Evolutionary conservation across 2,888 invertebrate species (phyloP), one percentile per base, ranked within the genome.

Genomic region (Erebia ligea): DNA sequence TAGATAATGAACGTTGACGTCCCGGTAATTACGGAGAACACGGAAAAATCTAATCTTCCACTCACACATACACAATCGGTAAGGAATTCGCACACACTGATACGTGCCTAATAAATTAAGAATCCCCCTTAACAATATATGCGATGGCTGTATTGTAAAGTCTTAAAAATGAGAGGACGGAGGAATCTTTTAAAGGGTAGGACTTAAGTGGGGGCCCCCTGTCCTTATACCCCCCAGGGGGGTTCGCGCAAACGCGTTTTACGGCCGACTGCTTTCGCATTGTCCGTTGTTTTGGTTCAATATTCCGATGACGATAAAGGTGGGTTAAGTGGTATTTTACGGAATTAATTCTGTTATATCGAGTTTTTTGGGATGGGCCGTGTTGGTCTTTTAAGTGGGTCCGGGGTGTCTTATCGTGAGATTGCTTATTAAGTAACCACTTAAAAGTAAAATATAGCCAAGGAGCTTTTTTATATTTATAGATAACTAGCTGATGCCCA

Each of bases 101-200:
- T 72, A 75, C 72, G 74, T 77, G 79, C 84, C 85, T 87, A 86
- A 87, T 85, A 88, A 90, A 90, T 91, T 89, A 90, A 87, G 86
- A 79, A 83, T 81, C 84, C 85, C 86, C 85, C 82, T 78, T 34
- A 34, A 80, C 78, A 80, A 85, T 84, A 81, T 83, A 85, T 84
- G 86, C 84, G 86, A 83, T 91, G 88, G 85, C 85, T 87, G 83
- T 90, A 92, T 91, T 92, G 91, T 91, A 90, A 91, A 92, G 91
- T 92, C 93, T 93, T 92, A 93, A 93, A 93, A 92, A 93, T 92
- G 90, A 91, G 89, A 91, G 90, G 90, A 90, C 91, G 89, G 85
- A 80, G 89, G 89, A 92, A 92, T 92, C 92, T 92, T 92, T 92
- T 88, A 92, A 91, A 92, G 93, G 93, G 92, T 92, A 92, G 89